Evolutionary conservation across 2,888 invertebrate genomes (phyloP), one percentile per base, ranked within the genome.

Genomic region (Drosophila flavopinicola): DNA sequence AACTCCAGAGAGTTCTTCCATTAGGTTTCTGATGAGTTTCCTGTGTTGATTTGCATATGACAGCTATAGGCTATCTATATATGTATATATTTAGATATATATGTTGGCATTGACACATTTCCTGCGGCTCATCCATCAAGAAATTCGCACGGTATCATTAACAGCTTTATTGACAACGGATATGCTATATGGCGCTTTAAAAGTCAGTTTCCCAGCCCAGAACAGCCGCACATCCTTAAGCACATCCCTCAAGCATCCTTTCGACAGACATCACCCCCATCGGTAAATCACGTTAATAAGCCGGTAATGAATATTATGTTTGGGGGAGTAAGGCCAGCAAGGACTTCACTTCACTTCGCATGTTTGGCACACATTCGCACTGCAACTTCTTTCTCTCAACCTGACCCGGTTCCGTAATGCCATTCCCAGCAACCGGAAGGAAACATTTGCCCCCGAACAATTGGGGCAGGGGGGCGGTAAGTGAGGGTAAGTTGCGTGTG

Each of bases 281-380:
- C 84, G 71, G 86, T 80, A 84, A 84, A 84, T 84, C 84, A 84
- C 84, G 75, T 66, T 84, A 84, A 84, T 84, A 84, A 83, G 80
- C 80, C 71, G 66, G 86, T 80, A 80, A 85, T 80, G 86, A 80
- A 74, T 76, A 76, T 78, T 72, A 78, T 78, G 76, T 61, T 30
- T 52, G 60, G 42, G 58, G 25, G 41, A 41, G 44, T 29, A 20
- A 6, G 11, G 29, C 30, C 30, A 44, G 20, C 30, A 1, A 30
- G 29, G 11, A 44, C n/a, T 11, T 7, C 13, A 27, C n/a, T n/a
- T n/a, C n/a, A 45, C 30, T 44, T 85, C 76, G 83, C 83, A 87
- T 83, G 83, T 78, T 83, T 83, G 83, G 85, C 85, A 78, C 87
- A 83, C 87, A 83, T 83, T 79, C 61, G 38, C 58, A 44, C 52